Percentiles rank a stretch among this genome's conserved stretches.
phyloP scores from a whole-genome alignment of 1,140 invertebrate genomes.

The Amyelois transitella region DNA sequence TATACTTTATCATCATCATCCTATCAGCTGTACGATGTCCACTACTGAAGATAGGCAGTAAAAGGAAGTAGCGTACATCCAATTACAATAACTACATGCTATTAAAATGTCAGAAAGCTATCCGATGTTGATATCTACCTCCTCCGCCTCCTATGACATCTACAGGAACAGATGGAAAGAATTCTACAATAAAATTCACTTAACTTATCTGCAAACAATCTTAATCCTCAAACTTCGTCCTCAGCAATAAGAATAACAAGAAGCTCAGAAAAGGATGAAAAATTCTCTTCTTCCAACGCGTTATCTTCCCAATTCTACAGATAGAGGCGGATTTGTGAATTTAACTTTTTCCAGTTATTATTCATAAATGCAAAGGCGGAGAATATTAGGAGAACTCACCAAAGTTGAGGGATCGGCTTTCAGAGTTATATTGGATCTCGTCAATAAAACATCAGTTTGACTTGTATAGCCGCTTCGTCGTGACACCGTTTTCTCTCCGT shows the following conservation, averaged over 20 bases:
- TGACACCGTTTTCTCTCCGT: conserved; percentile 10
- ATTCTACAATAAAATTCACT: conserved; percentile 11
- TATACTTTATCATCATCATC: too few relatives aligned
- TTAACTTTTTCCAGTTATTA: conserved; percentile 65
- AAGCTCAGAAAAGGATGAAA: conserved; percentile 8
- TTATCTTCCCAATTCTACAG: conserved; percentile 50
- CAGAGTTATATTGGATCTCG: conserved; percentile 39
- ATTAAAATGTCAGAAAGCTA: too few relatives aligned
- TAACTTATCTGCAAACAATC: conserved; percentile 8
- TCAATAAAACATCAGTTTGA: conserved; percentile 29
- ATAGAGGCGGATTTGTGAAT: conserved; percentile 49
- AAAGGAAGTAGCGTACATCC: too few relatives aligned
- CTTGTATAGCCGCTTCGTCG: conserved; percentile 12
- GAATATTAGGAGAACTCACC: conserved; percentile 53
- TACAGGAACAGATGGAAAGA: too few relatives aligned
- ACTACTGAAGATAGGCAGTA: too few relatives aligned
- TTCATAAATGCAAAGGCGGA: conserved; percentile 65
- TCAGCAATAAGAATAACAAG: not conserved
- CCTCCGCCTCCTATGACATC: too few relatives aligned
- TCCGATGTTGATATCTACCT: too few relatives aligned
- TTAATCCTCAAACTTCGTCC: not conserved
- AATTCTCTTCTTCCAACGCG: conserved; percentile 24
- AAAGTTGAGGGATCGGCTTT: conserved; percentile 46
- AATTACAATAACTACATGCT: too few relatives aligned
- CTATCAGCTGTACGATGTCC: too few relatives aligned